Base-by-base conservation (phyloP, 1,140 invertebrate genomes). In the Euura lappo region DNA sequence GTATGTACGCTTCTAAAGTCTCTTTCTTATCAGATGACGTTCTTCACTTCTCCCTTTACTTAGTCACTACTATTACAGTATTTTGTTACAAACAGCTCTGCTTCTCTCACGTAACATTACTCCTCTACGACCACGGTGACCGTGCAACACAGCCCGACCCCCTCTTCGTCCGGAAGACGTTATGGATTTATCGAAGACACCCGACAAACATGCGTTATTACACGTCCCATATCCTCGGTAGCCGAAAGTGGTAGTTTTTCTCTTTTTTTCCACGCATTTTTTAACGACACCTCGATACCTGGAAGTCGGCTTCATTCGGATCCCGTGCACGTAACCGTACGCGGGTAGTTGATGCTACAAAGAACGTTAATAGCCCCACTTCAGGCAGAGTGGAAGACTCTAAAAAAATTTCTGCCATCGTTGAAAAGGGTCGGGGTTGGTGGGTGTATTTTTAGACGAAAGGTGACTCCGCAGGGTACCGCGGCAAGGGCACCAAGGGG, bases 341-440 rank as follows among this genome's bases (percentile, higher is more conserved):
- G 74, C 73, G 75, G 73, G 68, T 73, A 68, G 75, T 76, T 60
- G 69, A 76, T 75, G 78, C 84, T 80, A 83, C 83, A 81, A 77
- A 74, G 71, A 77, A 74, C 74, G 77, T 76, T 83, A 83, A 83
- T 80, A 74, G 77, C 74, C 73, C 74, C 76, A 76, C 71, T 78
- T 77, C 13, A 11, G 42, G 44, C 10, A 10, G 42, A 8, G 8
- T 42, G 66, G 42, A 8, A 28, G 8, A 8, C 45, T 67, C 5
- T 45, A 76, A 73, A 78, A 82, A 78, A 71, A 77, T 77, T 60
- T 60, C 51, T 60, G 51, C 68, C 74, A 78, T 72, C 74, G 76
- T 70, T 77, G 77, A 83, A 79, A 77, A 85, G 81, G 80, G 82
- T 81, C 81, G 64, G 71, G 44, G 60, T 28, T 28, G 8, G n/a